Percentiles rank a stretch among this genome's conserved stretches.
These are phyloP conservation scores for Leucoraja erinaceus DNA, from an alignment of 2,113 vertebrate genomes.

Conservation along the genomic window DNA sequence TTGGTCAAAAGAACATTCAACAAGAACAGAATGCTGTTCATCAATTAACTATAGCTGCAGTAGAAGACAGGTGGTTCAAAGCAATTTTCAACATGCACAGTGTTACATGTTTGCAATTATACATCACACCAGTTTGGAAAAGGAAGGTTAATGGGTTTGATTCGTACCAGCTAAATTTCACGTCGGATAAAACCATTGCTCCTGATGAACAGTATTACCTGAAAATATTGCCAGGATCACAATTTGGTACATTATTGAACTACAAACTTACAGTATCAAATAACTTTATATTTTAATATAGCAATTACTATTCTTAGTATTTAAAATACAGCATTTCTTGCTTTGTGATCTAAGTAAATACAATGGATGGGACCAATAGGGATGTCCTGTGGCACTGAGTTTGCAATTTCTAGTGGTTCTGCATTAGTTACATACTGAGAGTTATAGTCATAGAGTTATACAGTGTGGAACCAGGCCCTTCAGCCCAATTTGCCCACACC, in stretches of 20 bases:
- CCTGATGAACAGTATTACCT: background rate
- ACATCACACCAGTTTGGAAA: background rate
- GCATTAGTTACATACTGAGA: background rate
- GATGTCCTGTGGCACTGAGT: background rate
- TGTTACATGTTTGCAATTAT: constrained; percentile 11
- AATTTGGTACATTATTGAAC: constrained; percentile 1
- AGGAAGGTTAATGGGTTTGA: background rate
- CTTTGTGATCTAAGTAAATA: background rate
- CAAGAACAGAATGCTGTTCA: background rate
- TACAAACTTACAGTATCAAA: background rate
- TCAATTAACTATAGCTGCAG: background rate
- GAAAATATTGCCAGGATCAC: background rate
- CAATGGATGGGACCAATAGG: background rate
- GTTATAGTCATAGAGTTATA: no score
- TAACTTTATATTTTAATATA: background rate
- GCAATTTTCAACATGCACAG: background rate
- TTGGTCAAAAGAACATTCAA: constrained; percentile 12
- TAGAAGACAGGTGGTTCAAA: background rate
- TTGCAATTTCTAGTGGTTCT: background rate
- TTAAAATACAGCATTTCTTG: background rate
- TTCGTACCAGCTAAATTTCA: background rate
- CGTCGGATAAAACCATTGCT: constrained; percentile 1
- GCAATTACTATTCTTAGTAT: constrained; percentile 20
- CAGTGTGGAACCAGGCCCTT: no score
- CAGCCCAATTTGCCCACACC: no score